Evolutionary conservation across 2,113 vertebrate genomes (phyloP).

Genomic region (Megaceryle torquata): DNA sequence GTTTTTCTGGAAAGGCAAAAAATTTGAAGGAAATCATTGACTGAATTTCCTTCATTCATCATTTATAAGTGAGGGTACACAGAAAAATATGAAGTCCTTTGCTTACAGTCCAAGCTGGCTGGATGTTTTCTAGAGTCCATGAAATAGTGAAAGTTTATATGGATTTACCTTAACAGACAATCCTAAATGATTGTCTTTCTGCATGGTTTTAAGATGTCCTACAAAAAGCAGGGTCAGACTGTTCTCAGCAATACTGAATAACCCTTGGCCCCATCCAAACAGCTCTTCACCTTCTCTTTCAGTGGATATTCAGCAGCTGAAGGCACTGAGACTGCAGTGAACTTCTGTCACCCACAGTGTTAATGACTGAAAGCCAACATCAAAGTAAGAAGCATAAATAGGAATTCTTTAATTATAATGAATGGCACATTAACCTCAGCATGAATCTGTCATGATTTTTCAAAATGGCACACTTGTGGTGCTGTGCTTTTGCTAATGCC

Average conservation of each 20-base stretch:
- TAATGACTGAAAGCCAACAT: constrained; percentile 14
- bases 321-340: not conserved
- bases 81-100: not conserved
- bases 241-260: not conserved
- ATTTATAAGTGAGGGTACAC: not conserved
- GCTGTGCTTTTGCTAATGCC: not conserved
- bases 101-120: not conserved
- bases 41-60: not conserved
- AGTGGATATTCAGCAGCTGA: not conserved
- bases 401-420: constrained; percentile 45
- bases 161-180: not conserved
- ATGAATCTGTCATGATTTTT: constrained; percentile 33
- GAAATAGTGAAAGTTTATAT: not conserved
- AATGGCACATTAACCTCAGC: constrained; percentile 41
- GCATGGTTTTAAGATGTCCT: not conserved
- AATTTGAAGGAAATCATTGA: not conserved
- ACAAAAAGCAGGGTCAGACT: not conserved
- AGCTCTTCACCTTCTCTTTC: not conserved
- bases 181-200: not conserved
- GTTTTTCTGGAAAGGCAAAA: not conserved
- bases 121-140: not conserved
- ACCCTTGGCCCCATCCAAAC: not conserved
- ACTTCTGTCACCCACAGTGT: not conserved
- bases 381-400: constrained; percentile 23
- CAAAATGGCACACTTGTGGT: not conserved